phyloP scores from a whole-genome alignment of 2,888 invertebrate species.

The Machimus atricapillus region DNA sequence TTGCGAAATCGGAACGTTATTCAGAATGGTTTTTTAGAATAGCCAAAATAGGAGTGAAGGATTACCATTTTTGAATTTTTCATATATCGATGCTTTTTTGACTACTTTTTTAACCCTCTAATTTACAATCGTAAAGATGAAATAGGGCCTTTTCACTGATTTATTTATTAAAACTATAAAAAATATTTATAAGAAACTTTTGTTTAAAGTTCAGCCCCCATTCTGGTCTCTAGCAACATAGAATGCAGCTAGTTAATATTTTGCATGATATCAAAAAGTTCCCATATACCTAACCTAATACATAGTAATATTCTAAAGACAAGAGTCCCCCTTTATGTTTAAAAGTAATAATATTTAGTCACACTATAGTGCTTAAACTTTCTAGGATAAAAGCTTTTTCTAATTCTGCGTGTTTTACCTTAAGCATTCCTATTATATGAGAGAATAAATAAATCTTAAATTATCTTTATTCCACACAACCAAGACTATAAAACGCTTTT shows the following conservation, averaged over 20 bases:
- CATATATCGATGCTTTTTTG: too few species aligned
- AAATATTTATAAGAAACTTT: too few species aligned
- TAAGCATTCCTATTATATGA: not conserved
- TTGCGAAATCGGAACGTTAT: too few species aligned
- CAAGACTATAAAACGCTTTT: not conserved
- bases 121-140: too few species aligned
- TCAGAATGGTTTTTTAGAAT: too few species aligned
- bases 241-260: not conserved
- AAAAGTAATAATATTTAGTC: not conserved
- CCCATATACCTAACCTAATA: not conserved
- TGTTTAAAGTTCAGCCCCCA: too few species aligned
- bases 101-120: too few species aligned
- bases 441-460: not conserved
- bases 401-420: not conserved
- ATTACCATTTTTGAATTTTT: too few species aligned
- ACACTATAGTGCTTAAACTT: not conserved
- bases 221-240: too few species aligned
- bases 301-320: not conserved
- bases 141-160: too few species aligned
- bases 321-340: not conserved
- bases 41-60: too few species aligned
- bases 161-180: too few species aligned
- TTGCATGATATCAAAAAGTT: not conserved
- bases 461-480: not conserved
- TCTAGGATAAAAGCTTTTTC: not conserved